Conservation (phyloP, 2,888 invertebrate genomes). For the Apodemia hepburni region DNA sequence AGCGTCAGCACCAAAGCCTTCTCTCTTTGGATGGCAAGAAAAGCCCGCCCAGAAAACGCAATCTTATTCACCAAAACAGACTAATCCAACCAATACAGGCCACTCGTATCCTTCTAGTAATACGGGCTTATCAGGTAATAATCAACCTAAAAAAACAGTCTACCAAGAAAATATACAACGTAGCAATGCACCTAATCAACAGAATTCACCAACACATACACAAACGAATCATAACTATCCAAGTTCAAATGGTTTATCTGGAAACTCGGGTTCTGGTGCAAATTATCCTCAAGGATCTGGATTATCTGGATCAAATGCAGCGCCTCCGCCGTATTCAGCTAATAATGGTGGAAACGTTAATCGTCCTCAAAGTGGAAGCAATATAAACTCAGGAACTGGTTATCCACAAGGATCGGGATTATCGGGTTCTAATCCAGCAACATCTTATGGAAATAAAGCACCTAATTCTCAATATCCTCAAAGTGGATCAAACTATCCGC, state of each 20-base stretch:
- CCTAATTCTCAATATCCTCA: conserved; percentile 42
- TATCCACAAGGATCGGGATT: conserved; percentile 29
- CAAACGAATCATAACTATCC: conserved; percentile 55
- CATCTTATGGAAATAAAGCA: conserved; percentile 37
- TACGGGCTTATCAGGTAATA: conserved; percentile 57
- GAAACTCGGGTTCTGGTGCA: conserved; percentile 39
- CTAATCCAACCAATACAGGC: conserved; percentile 45
- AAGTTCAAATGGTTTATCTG: conserved; percentile 54
- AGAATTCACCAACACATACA: conserved; percentile 34
- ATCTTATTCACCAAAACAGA: conserved; percentile 45
- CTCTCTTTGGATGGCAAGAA: conserved; percentile 67
- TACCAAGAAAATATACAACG: conserved; percentile 59
- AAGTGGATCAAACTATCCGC: conserved; percentile 53
- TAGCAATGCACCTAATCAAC: conserved; percentile 48
- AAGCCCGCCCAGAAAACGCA: conserved; percentile 50
- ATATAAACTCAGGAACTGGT: not conserved
- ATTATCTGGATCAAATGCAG: conserved; percentile 42
- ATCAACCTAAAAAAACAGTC: conserved; percentile 45
- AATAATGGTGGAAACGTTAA: conserved; percentile 35
- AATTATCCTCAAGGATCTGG: conserved; percentile 42
- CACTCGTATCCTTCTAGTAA: conserved; percentile 65
- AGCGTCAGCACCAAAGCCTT: conserved; percentile 46
- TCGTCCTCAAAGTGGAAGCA: conserved; percentile 23
- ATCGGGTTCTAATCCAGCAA: conserved; percentile 25
- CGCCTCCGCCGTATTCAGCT: conserved; percentile 48